Conservation (phyloP, 2,797 vertebrate genomes). For the Fratercula arctica region DNA sequence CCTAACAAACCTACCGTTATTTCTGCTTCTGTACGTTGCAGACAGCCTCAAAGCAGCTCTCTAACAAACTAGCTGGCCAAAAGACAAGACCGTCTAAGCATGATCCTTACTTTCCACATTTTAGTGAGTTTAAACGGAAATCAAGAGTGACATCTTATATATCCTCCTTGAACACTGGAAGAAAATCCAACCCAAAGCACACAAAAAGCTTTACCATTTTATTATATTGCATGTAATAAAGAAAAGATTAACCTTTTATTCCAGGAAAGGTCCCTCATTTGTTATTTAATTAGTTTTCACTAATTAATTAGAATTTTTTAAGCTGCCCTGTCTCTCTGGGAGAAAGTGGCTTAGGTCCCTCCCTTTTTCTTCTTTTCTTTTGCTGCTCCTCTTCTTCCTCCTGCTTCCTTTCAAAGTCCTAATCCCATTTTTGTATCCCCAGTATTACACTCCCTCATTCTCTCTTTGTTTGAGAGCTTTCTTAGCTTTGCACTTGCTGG, state of each 20-base stretch:
- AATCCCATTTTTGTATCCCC: constrained; percentile 60
- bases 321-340: constrained; percentile 35
- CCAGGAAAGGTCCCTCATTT: constrained; percentile 8
- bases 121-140: not conserved
- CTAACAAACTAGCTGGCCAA: not conserved
- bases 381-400: constrained; percentile 36
- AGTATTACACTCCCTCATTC: not conserved
- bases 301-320: constrained; percentile 68
- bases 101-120: not conserved
- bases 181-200: not conserved
- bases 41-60: not conserved
- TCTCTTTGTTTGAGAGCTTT: constrained; percentile 31
- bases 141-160: not conserved
- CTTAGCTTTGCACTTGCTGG: constrained; percentile 25
- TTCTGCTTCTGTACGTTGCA: fast-evolving
- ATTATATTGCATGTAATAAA: constrained; percentile 45
- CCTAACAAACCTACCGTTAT: fast-evolving
- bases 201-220: constrained; percentile 6
- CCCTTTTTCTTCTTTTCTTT: constrained; percentile 49
- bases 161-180: not conserved
- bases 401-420: constrained; percentile 37
- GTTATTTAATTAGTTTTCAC: constrained; percentile 67
- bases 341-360: constrained; percentile 43
- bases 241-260: constrained; percentile 60
- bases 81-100: not conserved